These are phyloP conservation scores for Eulemur macaco DNA, from an alignment of 2,113 vertebrate genomes.

Conservation along the genomic window DNA sequence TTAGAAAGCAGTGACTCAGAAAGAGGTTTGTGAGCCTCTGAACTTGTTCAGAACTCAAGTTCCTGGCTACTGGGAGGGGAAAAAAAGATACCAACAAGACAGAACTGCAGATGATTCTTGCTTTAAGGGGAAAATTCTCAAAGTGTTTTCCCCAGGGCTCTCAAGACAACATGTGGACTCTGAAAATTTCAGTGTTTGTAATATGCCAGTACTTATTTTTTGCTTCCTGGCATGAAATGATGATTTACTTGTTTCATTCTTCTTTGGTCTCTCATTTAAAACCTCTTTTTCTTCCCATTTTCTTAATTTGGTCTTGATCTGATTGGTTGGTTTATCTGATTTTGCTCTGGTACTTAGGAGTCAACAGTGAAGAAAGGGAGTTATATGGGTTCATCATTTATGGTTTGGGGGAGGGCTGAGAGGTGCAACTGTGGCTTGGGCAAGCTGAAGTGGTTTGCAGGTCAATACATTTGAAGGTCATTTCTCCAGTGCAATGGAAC, in stretches of 20 bases:
- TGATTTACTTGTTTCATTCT: background rate
- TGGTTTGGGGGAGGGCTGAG: background rate
- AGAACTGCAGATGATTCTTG: background rate
- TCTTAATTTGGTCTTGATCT: background rate
- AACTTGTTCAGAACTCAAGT: background rate
- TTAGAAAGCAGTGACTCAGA: slow-evolving; percentile 68
- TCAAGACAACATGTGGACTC: background rate
- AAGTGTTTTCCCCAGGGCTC: background rate
- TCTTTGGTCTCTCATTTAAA: background rate
- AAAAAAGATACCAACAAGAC: background rate
- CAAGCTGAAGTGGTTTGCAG: background rate
- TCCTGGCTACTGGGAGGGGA: background rate
- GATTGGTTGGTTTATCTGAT: background rate
- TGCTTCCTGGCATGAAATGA: background rate
- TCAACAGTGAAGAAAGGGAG: background rate
- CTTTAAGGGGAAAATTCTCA: background rate
- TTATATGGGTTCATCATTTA: background rate
- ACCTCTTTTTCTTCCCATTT: background rate
- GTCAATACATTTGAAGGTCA: background rate
- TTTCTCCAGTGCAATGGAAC: background rate
- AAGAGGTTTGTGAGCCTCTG: background rate
- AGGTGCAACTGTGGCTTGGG: accelerated
- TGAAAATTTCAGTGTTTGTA: background rate
- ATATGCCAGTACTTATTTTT: background rate
- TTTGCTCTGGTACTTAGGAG: background rate